Evolutionary conservation across 2,888 invertebrate species (phyloP).

Genomic region (Ormyrus nitidulus): DNA sequence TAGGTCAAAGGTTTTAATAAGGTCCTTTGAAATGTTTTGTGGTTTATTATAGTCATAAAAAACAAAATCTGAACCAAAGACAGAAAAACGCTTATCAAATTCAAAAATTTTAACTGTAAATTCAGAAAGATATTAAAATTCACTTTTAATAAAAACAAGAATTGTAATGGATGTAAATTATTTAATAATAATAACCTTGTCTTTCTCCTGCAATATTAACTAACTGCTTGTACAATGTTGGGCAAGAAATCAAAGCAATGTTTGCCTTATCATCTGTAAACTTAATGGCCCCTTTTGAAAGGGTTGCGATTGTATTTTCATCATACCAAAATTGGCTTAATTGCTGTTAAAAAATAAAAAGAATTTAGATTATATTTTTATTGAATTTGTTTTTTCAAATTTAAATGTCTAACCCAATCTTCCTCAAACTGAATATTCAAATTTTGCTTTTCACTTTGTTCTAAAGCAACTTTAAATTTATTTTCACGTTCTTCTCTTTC

Average conservation of each 20-base stretch:
- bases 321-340: conserved; percentile 99
- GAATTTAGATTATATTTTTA: conserved; percentile 6
- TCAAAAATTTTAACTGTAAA: conserved; percentile 86
- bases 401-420: conserved; percentile 82
- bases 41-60: conserved; percentile 93
- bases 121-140: conserved; percentile 57
- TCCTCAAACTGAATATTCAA: conserved; percentile 82
- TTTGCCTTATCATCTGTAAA: conserved; percentile 78
- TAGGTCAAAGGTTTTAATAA: conserved; percentile 83
- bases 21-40: conserved; percentile 80
- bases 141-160: background rate
- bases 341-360: conserved; percentile 82
- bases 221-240: conserved; percentile 86
- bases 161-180: no score
- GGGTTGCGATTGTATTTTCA: conserved; percentile 83
- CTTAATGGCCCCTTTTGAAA: conserved; percentile 83
- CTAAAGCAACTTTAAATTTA: conserved; percentile 74
- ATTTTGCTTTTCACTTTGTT: conserved; percentile 64
- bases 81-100: conserved; percentile 89
- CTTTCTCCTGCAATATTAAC: conserved; percentile 77
- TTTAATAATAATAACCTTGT: conserved; percentile 72
- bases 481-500: conserved; percentile 83
- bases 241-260: conserved; percentile 92
- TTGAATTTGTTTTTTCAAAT: background rate
- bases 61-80: conserved; percentile 86